Evolutionary conservation across 2,888 invertebrate genomes (phyloP).

Genomic region (Fissipunctia ypsillon): DNA sequence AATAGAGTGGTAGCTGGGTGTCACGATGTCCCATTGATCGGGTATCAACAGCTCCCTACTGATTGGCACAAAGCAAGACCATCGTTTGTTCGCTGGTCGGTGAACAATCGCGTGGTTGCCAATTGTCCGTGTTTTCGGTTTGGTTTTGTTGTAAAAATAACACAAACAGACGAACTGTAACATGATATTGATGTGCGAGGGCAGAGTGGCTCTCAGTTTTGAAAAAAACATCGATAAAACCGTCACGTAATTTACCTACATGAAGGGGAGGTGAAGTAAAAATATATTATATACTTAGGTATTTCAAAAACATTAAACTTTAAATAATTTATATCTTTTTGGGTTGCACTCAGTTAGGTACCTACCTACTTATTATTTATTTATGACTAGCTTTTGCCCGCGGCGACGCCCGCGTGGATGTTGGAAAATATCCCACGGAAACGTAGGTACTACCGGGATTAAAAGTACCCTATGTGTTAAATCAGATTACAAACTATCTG

Average conservation of each 20-base stretch:
- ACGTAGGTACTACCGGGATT: no score
- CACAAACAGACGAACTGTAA: conserved; percentile 67
- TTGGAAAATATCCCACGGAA: no score
- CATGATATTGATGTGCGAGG: conserved; percentile 63
- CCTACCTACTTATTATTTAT: not conserved
- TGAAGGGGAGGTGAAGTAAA: conserved; percentile 9
- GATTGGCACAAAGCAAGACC: conserved; percentile 84
- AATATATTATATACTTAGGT: not conserved
- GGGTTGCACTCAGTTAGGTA: not conserved
- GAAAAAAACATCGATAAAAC: conserved; percentile 56
- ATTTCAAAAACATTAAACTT: not conserved
- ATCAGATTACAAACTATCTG: no score
- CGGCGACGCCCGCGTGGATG: no score
- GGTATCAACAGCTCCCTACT: conserved; percentile 88
- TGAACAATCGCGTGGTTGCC: conserved; percentile 82
- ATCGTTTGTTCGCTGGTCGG: conserved; percentile 86
- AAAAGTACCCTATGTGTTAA: no score
- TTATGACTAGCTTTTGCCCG: no score
- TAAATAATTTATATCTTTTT: not conserved
- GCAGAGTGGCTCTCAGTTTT: conserved; percentile 42
- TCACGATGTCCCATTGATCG: conserved; percentile 84
- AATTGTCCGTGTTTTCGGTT: conserved; percentile 77
- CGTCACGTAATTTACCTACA: conserved; percentile 41
- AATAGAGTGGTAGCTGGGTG: conserved; percentile 53
- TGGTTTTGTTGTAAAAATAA: conserved; percentile 71